Evolutionary conservation across 2,888 invertebrate genomes (phyloP).

Genomic region (Chironomus tentans): DNA sequence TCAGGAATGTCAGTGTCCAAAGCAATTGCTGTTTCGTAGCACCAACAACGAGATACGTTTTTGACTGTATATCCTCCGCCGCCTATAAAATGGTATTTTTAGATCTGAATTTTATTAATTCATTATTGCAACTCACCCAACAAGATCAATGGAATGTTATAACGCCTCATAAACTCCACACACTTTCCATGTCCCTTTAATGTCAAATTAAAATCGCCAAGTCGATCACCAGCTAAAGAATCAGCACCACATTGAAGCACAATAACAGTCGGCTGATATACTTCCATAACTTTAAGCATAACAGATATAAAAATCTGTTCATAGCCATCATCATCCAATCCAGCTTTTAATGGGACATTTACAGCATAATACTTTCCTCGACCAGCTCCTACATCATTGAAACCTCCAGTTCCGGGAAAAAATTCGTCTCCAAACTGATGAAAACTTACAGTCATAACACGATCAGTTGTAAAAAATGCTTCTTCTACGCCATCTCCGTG

Average conservation of each 20-base stretch:
- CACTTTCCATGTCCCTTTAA: background rate
- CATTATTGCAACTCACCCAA: background rate
- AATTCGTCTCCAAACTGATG: background rate
- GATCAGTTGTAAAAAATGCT: constrained; percentile 4
- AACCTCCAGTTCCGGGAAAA: background rate
- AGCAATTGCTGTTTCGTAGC: background rate
- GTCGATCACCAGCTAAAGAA: background rate
- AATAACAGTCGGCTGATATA: background rate
- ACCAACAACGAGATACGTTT: background rate
- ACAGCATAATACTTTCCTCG: background rate
- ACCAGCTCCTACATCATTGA: background rate
- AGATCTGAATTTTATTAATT: background rate
- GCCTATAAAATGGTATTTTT: background rate
- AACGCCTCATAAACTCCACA: background rate
- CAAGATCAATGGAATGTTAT: background rate
- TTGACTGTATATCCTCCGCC: constrained; percentile 3
- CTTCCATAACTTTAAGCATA: background rate
- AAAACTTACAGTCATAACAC: constrained; percentile 10
- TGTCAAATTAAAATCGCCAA: background rate
- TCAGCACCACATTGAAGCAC: background rate
- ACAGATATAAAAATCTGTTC: background rate
- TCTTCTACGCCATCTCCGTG: constrained; percentile 2
- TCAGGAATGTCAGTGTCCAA: background rate
- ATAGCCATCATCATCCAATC: background rate
- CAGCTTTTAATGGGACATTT: background rate